Percentiles rank a stretch among this genome's conserved stretches.
Conservation (phyloP, 2,113 vertebrate species). For the Dicaeum eximium region DNA sequence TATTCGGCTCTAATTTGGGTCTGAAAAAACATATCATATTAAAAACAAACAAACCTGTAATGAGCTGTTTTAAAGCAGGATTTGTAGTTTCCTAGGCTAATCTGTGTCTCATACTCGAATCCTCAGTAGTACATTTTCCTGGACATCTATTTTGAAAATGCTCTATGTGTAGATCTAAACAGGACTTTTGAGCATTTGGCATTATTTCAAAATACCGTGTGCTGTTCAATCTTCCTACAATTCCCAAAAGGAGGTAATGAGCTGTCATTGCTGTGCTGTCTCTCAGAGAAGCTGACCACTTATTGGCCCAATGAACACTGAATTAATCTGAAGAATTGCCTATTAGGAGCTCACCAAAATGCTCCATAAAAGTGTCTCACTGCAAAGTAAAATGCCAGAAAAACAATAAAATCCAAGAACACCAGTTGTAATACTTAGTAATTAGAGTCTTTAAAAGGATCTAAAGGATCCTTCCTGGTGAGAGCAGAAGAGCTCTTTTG, state of each 20-base stretch:
- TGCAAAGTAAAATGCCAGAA: not conserved
- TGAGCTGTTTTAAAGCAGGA: not conserved
- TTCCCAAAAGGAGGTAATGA: not conserved
- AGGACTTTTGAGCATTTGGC: not conserved
- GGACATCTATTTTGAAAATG: not conserved
- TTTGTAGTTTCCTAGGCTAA: not conserved
- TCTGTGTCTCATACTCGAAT: not conserved
- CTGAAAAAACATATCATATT: not conserved
- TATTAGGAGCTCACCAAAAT: not conserved
- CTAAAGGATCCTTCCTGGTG: not conserved
- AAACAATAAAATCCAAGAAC: not conserved
- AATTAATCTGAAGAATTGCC: conserved; percentile 7
- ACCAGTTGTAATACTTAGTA: not conserved
- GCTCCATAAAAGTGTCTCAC: not conserved
- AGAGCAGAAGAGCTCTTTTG: not conserved
- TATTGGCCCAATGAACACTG: not conserved
- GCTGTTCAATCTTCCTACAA: not conserved
- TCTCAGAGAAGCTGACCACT: not conserved
- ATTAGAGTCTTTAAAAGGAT: not conserved
- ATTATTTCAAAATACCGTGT: not conserved
- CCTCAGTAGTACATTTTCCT: not conserved
- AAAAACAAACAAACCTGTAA: not conserved
- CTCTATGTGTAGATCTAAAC: not conserved
- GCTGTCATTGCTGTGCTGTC: not conserved
- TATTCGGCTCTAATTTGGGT: not conserved